Evolutionary conservation across 2,888 invertebrate genomes (phyloP), one percentile per base, ranked within the genome.

Genomic region (Drosophila peninsularis): DNA sequence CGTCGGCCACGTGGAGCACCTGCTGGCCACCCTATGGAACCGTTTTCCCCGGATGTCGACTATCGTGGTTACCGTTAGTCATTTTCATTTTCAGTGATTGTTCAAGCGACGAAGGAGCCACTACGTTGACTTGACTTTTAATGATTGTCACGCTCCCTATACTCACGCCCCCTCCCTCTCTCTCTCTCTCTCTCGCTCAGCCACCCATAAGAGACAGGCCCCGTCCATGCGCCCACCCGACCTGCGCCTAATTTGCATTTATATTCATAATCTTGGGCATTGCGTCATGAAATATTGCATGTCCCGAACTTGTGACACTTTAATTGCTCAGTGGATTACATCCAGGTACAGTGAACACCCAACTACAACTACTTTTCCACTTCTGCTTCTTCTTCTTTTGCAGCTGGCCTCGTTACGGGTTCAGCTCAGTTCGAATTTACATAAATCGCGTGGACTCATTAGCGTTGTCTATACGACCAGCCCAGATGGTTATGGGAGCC

Each of bases 21-120:
- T 47, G 45, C 45, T 47, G 27, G 3, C 55, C 49, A 27, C 47
- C 55, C 39, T 53, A 68, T 65, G 67, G 67, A 63, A 62, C 75
- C 56, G 73, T 68, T 80, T 32, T 21, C 65, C 67, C 82, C 90
- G 88, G 86, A 90, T 88, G 88, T 89, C 69, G 79, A 78, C 80
- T 88, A 90, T 89, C 90, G 88, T 86, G 88, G 88, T 89, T 89
- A 88, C 90, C 90, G 90, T 89, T 88, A 88, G 90, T 90, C 87
- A 90, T 87, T 89, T 85, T 87, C 90, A 88, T 87, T 89, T 85
- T 89, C 90, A 88, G 79, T 89, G 86, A 88, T 83, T 86, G 86
- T 80, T 80, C 88, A 73, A 75, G 67, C 75, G 67, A 65, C 77
- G 71, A 74, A 62, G 64, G 49, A 62, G 71, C 69, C 61, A 63